Percentiles rank a stretch among this genome's conserved stretches.
These are phyloP conservation scores for Lepus townsendii DNA, from an alignment of 2,797 vertebrate genomes.

Conservation along the genomic window DNA sequence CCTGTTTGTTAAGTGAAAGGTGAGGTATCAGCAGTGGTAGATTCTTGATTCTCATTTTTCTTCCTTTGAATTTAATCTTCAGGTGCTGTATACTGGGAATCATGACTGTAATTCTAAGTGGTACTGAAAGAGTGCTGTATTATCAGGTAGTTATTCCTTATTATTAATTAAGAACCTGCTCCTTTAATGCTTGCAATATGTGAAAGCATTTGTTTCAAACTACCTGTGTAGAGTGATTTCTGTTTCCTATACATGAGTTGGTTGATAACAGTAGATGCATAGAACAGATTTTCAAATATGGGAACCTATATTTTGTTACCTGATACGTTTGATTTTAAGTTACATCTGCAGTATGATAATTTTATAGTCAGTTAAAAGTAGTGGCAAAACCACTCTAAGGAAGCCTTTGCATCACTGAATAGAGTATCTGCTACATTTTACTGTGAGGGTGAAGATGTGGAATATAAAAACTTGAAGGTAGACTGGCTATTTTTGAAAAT, in stretches of 20 bases:
- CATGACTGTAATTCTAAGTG: neutral
- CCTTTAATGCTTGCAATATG: neutral
- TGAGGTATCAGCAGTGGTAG: neutral
- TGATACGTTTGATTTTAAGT: neutral
- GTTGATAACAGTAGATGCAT: neutral
- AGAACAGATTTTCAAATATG: neutral
- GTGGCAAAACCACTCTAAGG: neutral
- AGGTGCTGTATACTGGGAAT: neutral
- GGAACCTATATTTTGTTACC: neutral
- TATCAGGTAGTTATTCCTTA: neutral
- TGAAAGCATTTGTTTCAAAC: neutral
- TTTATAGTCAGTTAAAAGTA: neutral
- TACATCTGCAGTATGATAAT: neutral
- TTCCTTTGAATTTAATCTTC: neutral
- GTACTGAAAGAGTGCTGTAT: neutral
- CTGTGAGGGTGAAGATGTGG: neutral
- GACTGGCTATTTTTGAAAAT: neutral
- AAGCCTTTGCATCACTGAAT: neutral
- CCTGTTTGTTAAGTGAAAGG: neutral
- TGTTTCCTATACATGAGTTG: neutral
- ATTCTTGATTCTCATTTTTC: neutral
- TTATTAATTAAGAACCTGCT: neutral
- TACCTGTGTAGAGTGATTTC: neutral
- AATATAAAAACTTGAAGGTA: neutral
- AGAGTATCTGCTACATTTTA: neutral